Evolutionary conservation across 30 jellyfish, hydroid and myxozoan genomes (phyloP).

Genomic region (Catostylus mosaicus): DNA sequence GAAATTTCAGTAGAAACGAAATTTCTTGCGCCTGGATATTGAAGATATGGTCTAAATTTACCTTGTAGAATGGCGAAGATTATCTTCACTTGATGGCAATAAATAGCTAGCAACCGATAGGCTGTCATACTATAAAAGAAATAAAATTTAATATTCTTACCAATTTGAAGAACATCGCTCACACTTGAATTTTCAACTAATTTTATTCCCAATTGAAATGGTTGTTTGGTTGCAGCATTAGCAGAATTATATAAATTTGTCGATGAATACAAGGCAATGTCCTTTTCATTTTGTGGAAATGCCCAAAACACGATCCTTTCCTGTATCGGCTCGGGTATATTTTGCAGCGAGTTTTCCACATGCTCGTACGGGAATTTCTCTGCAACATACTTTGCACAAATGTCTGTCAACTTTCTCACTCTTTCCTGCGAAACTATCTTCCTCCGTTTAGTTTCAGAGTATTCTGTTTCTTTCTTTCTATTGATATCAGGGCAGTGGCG

Average conservation of each 20-base stretch:
- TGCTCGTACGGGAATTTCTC: slow-evolving; percentile 83
- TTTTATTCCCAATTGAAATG: slow-evolving; percentile 76
- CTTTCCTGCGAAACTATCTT: background rate
- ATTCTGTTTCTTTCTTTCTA: slow-evolving; percentile 30
- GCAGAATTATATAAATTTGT: slow-evolving; percentile 46
- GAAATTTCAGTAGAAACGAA: too few species aligned
- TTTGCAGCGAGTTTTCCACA: slow-evolving; percentile 77
- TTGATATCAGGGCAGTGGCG: slow-evolving; percentile 14
- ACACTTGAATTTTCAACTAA: slow-evolving; percentile 79
- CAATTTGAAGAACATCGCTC: slow-evolving; percentile 88
- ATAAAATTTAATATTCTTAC: slow-evolving; percentile 42
- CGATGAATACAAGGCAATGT: slow-evolving; percentile 85
- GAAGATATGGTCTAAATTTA: too few species aligned
- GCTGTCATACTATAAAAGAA: too few species aligned
- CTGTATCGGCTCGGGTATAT: slow-evolving; percentile 89
- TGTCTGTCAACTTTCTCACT: slow-evolving; percentile 57
- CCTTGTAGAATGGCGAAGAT: too few species aligned
- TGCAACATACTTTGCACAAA: slow-evolving; percentile 85
- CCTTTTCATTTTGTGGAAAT: slow-evolving; percentile 80
- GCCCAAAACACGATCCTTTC: slow-evolving; percentile 82
- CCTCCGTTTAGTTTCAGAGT: slow-evolving; percentile 27
- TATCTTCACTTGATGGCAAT: too few species aligned
- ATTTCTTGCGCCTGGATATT: too few species aligned
- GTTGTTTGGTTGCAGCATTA: slow-evolving; percentile 66
- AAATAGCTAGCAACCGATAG: too few species aligned